A percentile compares a stretch with the other conserved stretches of the same genome.
Conservation (phyloP, 2,888 invertebrate genomes). For the Drosophila anceps region DNA sequence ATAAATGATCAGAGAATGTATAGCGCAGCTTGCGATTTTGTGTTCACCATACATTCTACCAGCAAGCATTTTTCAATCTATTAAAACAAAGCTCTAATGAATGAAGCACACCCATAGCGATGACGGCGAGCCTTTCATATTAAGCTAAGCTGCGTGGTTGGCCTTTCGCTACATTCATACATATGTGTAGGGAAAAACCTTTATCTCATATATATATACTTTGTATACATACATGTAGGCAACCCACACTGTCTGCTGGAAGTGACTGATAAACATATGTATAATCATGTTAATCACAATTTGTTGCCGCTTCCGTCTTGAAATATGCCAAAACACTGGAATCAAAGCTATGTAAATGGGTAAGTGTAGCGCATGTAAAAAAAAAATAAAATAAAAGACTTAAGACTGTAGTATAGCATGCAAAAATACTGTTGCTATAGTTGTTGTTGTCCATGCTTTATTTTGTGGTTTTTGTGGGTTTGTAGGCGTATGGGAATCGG, state of each 20-base stretch:
- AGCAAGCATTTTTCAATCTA: conserved; percentile 16
- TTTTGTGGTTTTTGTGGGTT: conserved; percentile 40
- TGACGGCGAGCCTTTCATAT: conserved; percentile 52
- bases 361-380: conserved; percentile 48
- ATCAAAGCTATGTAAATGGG: conserved; percentile 22
- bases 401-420: conserved; percentile 37
- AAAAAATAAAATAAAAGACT: conserved; percentile 40
- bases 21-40: conserved; percentile 34
- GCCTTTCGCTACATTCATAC: conserved; percentile 34
- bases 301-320: conserved; percentile 55
- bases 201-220: background rate
- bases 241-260: conserved; percentile 30
- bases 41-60: conserved; percentile 54
- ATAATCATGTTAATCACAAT: conserved; percentile 59
- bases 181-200: background rate
- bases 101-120: conserved; percentile 62
- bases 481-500: conserved; percentile 43
- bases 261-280: conserved; percentile 26
- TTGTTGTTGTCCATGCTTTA: background rate
- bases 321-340: conserved; percentile 41
- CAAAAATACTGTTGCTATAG: conserved; percentile 15
- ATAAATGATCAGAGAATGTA: conserved; percentile 47
- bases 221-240: no score
- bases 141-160: conserved; percentile 25
- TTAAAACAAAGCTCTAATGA: conserved; percentile 68